phyloP scores from a whole-genome alignment of 2,797 vertebrate species.

The Geranospiza caerulescens region DNA sequence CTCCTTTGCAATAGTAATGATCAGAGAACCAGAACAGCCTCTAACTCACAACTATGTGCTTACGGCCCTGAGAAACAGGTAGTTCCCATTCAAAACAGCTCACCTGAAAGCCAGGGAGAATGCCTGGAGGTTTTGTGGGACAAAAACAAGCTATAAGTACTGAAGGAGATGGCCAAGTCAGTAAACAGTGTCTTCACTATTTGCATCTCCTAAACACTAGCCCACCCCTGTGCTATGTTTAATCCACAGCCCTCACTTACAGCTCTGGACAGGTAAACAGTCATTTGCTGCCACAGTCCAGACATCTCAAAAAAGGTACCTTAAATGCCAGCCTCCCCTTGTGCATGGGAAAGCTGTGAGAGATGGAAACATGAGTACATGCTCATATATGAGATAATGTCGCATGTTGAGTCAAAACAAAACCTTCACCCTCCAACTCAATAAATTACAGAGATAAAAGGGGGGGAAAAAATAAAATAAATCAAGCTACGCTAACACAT shows the following conservation, averaged over 20 bases:
- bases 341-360: not conserved
- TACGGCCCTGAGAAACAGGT: not conserved
- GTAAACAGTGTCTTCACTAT: not conserved
- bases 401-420: not conserved
- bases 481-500: not conserved
- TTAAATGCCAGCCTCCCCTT: not conserved
- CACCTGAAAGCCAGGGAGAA: not conserved
- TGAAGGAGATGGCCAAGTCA: not conserved
- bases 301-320: not conserved
- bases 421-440: not conserved
- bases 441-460: not conserved
- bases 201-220: not conserved
- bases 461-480: not conserved
- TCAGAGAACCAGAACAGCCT: not conserved
- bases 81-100: not conserved
- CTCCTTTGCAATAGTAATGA: not conserved
- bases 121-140: not conserved
- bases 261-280: not conserved
- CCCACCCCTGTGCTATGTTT: not conserved
- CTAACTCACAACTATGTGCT: not conserved
- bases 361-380: accelerated
- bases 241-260: not conserved
- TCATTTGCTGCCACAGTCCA: not conserved
- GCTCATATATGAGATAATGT: not conserved
- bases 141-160: not conserved